Evolutionary conservation across 2,113 vertebrate genomes (phyloP), one percentile per base, ranked within the genome.

Genomic region (Cairina moschata): DNA sequence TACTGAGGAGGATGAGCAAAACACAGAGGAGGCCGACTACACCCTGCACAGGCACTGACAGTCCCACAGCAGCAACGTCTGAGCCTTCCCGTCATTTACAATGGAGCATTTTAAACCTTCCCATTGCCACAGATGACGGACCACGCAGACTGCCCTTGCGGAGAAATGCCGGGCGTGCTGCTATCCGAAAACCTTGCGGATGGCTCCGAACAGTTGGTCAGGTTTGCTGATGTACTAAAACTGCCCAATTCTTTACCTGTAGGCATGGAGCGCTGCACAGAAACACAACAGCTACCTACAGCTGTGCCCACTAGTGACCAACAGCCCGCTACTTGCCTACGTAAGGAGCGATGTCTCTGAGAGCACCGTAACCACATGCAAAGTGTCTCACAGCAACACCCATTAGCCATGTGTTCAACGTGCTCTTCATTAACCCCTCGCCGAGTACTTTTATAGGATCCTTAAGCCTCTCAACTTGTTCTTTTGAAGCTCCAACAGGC

Each of bases 281-380:
- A 59, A 12, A 52, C 88, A 13, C 40, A 63, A 26, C 1, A 77
- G 21, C 17, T 20, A 13, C 4, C 13, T 3, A 40, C 31, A 23
- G 16, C 0, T 17, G 20, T 4, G 34, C 38, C 5, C 1, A 1
- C 28, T 4, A 6, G 28, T 0, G 0, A 48, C 25, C 0, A 81
- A 29, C 17, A 23, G 56, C 65, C 83, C 73, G 10, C 4, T 1
- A 8, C 44, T 68, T 11, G 32, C 21, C 29, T 2, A 3, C 3
- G 0, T 15, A 7, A 69, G 32, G 50, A 40, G 4, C 7, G 13
- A 59, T 29, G 29, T 12, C 48, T 84, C 86, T 60, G 65, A 65
- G 75, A 90, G 9, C 40, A 56, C 34, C 13, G 8, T 4, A 63
- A 17, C 16, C 31, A 58, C 29, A 3, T 18, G 25, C 28, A 52